Conservation (phyloP, 1,140 invertebrate species). For the Chelonus insularis region DNA sequence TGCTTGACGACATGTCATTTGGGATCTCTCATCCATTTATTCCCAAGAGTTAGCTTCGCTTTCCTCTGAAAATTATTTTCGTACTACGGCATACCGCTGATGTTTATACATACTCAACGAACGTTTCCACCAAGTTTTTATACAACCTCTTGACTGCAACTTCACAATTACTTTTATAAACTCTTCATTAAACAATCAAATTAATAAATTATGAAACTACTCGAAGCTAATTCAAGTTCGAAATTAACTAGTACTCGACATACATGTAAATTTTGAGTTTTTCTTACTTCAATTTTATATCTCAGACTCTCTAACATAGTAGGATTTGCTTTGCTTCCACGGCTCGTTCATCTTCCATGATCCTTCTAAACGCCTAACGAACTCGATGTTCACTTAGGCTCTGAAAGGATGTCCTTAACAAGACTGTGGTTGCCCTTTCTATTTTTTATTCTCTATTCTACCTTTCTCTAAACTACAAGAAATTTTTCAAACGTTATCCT, state of each 20-base stretch:
- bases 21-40: slow-evolving; percentile 16
- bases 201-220: no score
- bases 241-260: no score
- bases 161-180: no score
- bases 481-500: slow-evolving; percentile 17
- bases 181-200: no score
- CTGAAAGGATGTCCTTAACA: slow-evolving; percentile 45
- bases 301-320: no score
- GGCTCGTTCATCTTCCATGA: slow-evolving; percentile 44
- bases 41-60: slow-evolving; percentile 3
- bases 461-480: background rate
- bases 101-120: no score
- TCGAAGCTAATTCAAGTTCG: no score
- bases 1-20: slow-evolving; percentile 8
- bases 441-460: slow-evolving; percentile 14
- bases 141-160: no score
- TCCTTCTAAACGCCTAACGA: slow-evolving; percentile 43
- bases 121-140: no score
- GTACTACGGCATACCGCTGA: background rate
- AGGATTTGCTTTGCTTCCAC: slow-evolving; percentile 13
- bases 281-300: no score
- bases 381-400: slow-evolving; percentile 48
- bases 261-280: no score
- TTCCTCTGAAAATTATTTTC: slow-evolving; percentile 16
- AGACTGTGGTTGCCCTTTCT: slow-evolving; percentile 28